Evolutionary conservation across 2,113 vertebrate genomes (phyloP).

Genomic region (Daboia siamensis): DNA sequence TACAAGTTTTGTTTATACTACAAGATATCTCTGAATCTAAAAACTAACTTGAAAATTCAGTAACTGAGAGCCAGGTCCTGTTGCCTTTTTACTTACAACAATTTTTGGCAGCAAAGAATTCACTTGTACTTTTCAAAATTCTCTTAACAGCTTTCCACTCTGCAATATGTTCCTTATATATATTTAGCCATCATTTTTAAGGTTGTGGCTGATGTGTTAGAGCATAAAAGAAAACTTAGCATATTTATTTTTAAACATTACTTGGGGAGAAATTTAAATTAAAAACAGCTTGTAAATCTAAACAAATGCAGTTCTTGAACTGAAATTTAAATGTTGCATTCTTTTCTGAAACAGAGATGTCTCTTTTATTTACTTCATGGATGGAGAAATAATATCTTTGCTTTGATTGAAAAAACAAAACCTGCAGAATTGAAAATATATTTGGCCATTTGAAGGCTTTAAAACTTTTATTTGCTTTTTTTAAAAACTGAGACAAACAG

Average conservation of each 20-base stretch:
- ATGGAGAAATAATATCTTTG: neutral
- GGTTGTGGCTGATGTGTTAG: neutral
- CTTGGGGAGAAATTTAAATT: conserved; percentile 11
- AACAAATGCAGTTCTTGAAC: neutral
- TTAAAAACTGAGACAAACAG: conserved; percentile 12
- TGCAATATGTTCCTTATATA: neutral
- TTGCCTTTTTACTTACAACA: neutral
- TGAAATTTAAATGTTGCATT: neutral
- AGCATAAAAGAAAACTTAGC: neutral
- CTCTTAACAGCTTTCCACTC: neutral
- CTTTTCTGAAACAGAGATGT: neutral
- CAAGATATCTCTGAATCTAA: neutral
- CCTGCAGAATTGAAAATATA: neutral
- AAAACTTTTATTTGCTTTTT: conserved; percentile 5
- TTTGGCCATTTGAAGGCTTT: neutral
- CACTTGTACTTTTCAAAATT: neutral
- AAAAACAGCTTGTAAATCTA: neutral
- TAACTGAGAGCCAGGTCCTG: neutral
- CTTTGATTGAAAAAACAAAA: conserved; percentile 3
- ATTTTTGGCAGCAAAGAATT: neutral
- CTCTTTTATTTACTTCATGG: neutral
- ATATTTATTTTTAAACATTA: neutral
- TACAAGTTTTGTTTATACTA: neutral
- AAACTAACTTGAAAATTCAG: neutral
- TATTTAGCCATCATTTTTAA: conserved; percentile 5